phyloP scores from a whole-genome alignment of 2,888 invertebrate genomes.

The Anorthoa munda region DNA sequence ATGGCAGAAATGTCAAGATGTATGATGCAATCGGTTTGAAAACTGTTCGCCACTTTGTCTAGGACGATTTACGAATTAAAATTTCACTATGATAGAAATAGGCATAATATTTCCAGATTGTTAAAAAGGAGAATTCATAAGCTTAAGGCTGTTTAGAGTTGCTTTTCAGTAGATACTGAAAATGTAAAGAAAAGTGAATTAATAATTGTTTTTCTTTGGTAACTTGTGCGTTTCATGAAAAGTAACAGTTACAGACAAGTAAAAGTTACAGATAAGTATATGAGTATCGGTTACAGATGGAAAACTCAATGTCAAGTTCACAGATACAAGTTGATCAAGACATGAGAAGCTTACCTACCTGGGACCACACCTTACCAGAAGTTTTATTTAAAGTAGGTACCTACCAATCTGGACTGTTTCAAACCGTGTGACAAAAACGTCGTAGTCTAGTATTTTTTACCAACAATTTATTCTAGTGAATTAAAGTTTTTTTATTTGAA shows the following conservation, averaged over 20 bases:
- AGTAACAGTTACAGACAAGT: too few relatives aligned
- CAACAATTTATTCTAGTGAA: slow-evolving; percentile 65
- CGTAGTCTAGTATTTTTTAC: slow-evolving; percentile 51
- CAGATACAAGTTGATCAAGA: background rate
- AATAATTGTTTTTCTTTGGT: background rate
- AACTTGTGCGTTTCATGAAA: background rate
- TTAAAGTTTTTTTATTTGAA: slow-evolving; percentile 63
- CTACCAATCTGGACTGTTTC: slow-evolving; percentile 6
- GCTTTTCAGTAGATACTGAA: background rate
- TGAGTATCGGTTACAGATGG: background rate
- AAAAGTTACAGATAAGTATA: too few relatives aligned
- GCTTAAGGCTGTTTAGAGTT: too few relatives aligned
- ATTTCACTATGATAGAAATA: background rate
- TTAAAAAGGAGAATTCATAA: background rate
- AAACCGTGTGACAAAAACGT: slow-evolving; percentile 43
- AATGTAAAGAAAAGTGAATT: background rate
- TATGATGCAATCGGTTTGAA: slow-evolving; percentile 33
- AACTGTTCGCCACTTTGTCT: slow-evolving; percentile 40
- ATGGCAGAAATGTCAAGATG: slow-evolving; percentile 10
- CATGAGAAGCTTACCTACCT: background rate
- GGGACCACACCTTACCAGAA: background rate
- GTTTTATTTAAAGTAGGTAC: slow-evolving; percentile 4
- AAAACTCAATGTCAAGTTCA: background rate
- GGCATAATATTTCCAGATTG: background rate
- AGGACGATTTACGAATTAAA: background rate